These are phyloP conservation scores for Philereme vetulata DNA, from an alignment of 2,888 invertebrate species.

Conservation along the genomic window DNA sequence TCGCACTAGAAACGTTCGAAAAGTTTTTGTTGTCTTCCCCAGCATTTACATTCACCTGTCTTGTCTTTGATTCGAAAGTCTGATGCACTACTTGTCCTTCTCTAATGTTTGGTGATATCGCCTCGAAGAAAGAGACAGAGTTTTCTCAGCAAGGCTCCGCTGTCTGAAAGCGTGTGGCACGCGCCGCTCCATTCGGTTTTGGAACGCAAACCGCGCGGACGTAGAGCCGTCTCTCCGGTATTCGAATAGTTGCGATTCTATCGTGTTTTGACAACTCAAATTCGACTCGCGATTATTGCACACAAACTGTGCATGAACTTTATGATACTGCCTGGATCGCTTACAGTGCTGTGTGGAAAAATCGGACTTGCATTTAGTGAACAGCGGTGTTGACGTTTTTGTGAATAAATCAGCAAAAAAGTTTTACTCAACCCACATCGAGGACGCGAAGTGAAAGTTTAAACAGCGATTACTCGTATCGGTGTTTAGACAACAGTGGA, in stretches of 20 bases:
- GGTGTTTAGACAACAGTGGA: constrained; percentile 53
- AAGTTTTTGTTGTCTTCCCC: constrained; percentile 72
- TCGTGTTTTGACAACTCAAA: constrained; percentile 69
- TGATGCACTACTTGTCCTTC: constrained; percentile 61
- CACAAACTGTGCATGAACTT: constrained; percentile 31
- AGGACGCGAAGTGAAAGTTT: constrained; percentile 76
- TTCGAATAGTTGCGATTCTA: constrained; percentile 58
- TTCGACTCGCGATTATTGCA: constrained; percentile 32
- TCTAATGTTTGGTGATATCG: constrained; percentile 51
- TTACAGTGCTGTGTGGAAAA: constrained; percentile 43
- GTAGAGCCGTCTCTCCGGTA: constrained; percentile 49
- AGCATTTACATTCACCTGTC: constrained; percentile 77
- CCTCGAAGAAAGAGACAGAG: constrained; percentile 68
- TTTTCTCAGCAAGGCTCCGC: constrained; percentile 52
- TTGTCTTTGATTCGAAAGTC: constrained; percentile 59
- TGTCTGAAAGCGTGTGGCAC: constrained; percentile 73
- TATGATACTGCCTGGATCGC: constrained; percentile 36
- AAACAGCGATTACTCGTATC: constrained; percentile 55
- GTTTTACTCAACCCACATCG: constrained; percentile 66
- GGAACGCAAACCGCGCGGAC: constrained; percentile 66
- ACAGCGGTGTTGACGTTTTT: constrained; percentile 54
- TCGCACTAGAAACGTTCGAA: constrained; percentile 69
- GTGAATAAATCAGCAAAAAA: constrained; percentile 62
- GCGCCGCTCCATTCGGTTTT: constrained; percentile 79
- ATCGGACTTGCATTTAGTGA: constrained; percentile 44